phyloP scores from a whole-genome alignment of 2,797 vertebrate genomes.

The Sebastes nivosus region DNA sequence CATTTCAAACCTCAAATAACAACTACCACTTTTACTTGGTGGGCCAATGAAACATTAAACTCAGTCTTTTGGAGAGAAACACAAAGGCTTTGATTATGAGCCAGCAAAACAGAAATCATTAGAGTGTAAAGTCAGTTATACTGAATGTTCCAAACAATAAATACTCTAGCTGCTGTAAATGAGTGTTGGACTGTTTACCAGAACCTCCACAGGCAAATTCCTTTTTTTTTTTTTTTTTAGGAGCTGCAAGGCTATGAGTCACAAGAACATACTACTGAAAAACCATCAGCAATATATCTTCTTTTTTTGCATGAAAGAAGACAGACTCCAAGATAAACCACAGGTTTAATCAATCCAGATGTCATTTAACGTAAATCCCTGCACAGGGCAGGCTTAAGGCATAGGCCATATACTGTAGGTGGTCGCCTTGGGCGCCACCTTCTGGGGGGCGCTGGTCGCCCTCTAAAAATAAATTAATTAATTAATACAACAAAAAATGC shows the following conservation, averaged over 20 bases:
- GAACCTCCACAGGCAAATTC: slow-evolving; percentile 20
- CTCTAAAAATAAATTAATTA: no score
- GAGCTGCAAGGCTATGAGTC: slow-evolving; percentile 35
- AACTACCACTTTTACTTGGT: slow-evolving; percentile 14
- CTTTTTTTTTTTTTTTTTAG: slow-evolving; percentile 2
- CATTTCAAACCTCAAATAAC: slow-evolving; percentile 26
- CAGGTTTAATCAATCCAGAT: not conserved
- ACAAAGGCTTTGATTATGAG: not conserved
- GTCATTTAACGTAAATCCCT: not conserved
- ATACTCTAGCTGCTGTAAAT: not conserved
- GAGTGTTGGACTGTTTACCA: not conserved
- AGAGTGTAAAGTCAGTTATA: not conserved
- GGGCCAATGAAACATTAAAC: slow-evolving; percentile 9
- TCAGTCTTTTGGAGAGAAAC: slow-evolving; percentile 12
- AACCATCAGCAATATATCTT: not conserved
- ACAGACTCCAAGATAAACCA: not conserved
- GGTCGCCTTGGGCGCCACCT: no score
- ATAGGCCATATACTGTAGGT: no score
- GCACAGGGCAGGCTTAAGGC: not conserved
- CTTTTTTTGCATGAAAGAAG: not conserved
- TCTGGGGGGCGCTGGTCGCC: no score
- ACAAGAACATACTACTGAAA: not conserved
- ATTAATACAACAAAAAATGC: no score
- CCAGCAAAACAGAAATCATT: not conserved
- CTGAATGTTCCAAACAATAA: not conserved